phyloP scores from a whole-genome alignment of 2,888 invertebrate genomes.

The Agonopterix subpropinquella region DNA sequence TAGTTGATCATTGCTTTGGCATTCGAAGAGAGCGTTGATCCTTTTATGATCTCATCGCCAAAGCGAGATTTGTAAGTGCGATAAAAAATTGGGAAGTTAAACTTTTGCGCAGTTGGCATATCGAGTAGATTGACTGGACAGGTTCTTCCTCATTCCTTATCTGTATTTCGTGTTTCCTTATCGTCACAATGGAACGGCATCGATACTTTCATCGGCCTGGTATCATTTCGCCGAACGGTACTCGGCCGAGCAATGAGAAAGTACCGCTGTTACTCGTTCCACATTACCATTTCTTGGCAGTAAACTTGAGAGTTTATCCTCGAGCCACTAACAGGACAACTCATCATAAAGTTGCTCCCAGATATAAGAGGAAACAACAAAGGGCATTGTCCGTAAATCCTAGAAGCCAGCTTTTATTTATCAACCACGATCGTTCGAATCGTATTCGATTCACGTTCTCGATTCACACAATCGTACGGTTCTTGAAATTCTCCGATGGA shows the following conservation, averaged over 20 bases:
- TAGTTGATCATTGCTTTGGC: slow-evolving; percentile 58
- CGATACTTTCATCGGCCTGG: slow-evolving; percentile 51
- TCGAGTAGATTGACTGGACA: not conserved
- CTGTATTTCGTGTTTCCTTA: not conserved
- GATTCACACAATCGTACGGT: slow-evolving; percentile 67
- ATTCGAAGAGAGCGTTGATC: slow-evolving; percentile 65
- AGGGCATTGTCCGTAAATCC: slow-evolving; percentile 48
- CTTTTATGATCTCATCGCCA: slow-evolving; percentile 67
- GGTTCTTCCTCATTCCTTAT: not conserved
- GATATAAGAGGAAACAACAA: slow-evolving; percentile 16
- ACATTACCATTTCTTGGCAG: slow-evolving; percentile 29
- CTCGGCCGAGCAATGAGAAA: slow-evolving; percentile 40
- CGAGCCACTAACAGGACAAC: slow-evolving; percentile 2
- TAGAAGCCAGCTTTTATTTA: slow-evolving; percentile 45
- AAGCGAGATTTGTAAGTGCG: slow-evolving; percentile 22
- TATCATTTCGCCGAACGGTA: slow-evolving; percentile 53
- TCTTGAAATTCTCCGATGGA: slow-evolving; percentile 49
- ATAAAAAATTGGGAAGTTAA: slow-evolving; percentile 23
- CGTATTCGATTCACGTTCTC: slow-evolving; percentile 65
- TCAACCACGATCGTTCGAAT: slow-evolving; percentile 46
- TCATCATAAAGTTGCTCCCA: slow-evolving; percentile 4
- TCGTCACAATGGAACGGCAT: slow-evolving; percentile 11
- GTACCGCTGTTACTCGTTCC: slow-evolving; percentile 54
- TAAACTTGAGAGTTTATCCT: slow-evolving; percentile 14
- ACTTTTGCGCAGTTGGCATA: not conserved